Base-by-base conservation (phyloP, 2,888 invertebrate species). In the Lasioglossum morio region DNA sequence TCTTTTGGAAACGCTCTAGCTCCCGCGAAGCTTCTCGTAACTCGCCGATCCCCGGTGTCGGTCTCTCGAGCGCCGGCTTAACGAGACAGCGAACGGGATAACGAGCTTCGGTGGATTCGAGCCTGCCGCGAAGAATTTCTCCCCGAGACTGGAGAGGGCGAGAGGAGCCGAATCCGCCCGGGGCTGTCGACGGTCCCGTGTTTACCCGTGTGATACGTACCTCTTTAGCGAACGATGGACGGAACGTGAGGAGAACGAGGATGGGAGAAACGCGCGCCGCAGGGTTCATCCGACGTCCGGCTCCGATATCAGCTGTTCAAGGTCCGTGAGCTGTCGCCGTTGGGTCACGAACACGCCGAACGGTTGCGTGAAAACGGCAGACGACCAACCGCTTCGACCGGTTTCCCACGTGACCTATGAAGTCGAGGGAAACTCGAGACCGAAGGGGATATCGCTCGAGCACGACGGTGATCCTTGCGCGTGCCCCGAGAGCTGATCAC, bases 1-100 rank as follows among this genome's bases (percentile, higher is more conserved):
- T 85, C 94, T 94, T 78, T 90, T 94, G 79, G 94, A 94, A 90
- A 94, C 94, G 53, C 94, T 94, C 88, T 95, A 94, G 93, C 92
- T 91, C 87, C 79, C 27, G 19, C 72, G 40, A 66, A 73, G 74
- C 37, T 77, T 69, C 83, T 73, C 82, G 60, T 81, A 79, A 75
- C 77, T 76, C 37, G 16, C 46, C 37, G 40, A 27, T 40, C 27
- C 53, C 53, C 78, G 4, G n/a, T 46, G 57, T 19, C 46, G 48
- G 43, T 63, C 69, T 19, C 14, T 37, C 27, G 57, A 19, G n/a
- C 57, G n/a, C 5, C 63, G 23, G 34, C 63, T 37, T 23, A 46
- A 76, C 75, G 73, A 76, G 34, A 66, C 34, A 34, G 34, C 48
- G 5, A 40, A 70, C n/a, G n/a, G 40, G n/a, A 70, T 70, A 40